Conservation (phyloP, 2,797 vertebrate species). For the Peromyscus eremicus region DNA sequence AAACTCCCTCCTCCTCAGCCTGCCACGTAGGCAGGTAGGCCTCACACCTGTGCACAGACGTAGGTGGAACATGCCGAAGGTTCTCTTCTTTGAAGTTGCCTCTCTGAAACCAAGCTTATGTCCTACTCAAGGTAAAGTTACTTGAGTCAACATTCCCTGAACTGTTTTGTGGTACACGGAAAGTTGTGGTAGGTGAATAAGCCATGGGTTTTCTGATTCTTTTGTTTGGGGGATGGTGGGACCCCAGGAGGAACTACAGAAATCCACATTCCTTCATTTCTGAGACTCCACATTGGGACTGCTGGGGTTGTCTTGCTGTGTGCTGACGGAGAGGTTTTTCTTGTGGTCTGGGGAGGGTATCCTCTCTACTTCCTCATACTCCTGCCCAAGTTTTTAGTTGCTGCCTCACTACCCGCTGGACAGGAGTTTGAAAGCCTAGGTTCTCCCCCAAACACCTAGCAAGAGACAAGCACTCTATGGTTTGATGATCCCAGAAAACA, state of each 20-base stretch:
- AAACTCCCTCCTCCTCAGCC: not conserved
- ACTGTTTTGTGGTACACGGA: not conserved
- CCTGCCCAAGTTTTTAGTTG: not conserved
- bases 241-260: not conserved
- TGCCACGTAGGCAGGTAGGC: not conserved
- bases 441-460: not conserved
- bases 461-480: not conserved
- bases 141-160: not conserved
- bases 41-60: not conserved
- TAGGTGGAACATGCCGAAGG: not conserved
- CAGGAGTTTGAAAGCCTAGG: not conserved
- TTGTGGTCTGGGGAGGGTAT: not conserved
- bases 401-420: not conserved
- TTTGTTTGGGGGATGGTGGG: not conserved
- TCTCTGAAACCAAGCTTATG: not conserved
- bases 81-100: not conserved
- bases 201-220: not conserved
- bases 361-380: not conserved
- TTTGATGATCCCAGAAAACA: not conserved
- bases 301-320: not conserved
- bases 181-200: not conserved
- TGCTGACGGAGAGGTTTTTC: not conserved
- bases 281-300: not conserved
- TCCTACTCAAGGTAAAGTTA: not conserved
- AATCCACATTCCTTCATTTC: not conserved